Percentiles rank a stretch among this genome's conserved stretches.
phyloP scores from a whole-genome alignment of 2,797 vertebrate genomes.

The Sebastes kiyomatsui region DNA sequence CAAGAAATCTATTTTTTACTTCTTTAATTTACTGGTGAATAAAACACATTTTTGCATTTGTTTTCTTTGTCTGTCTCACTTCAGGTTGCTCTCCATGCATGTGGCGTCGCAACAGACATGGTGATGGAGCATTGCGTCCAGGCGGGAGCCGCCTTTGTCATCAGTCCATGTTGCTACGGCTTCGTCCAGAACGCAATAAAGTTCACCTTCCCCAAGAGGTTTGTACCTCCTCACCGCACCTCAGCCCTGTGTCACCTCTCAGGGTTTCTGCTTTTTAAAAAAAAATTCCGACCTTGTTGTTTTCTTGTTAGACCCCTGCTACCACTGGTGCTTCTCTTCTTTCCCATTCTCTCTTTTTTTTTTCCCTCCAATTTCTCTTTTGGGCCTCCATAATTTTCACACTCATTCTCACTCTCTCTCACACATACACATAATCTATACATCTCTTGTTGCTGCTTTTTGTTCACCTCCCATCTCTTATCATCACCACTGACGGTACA shows the following conservation, averaged over 20 bases:
- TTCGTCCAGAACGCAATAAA: slow-evolving; percentile 97
- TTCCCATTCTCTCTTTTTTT: background rate
- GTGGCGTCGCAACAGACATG: slow-evolving; percentile 98
- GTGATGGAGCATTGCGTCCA: slow-evolving; percentile 92
- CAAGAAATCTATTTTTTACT: background rate
- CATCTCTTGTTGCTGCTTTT: slow-evolving; percentile 16
- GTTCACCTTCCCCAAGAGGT: slow-evolving; percentile 95
- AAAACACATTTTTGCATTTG: background rate
- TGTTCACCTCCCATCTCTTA: slow-evolving; percentile 32
- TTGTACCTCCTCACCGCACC: slow-evolving; percentile 20
- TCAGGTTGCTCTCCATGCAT: slow-evolving; percentile 96
- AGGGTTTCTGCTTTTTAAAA: background rate
- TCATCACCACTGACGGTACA: slow-evolving; percentile 21
- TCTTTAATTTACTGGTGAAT: background rate
- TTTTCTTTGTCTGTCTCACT: background rate
- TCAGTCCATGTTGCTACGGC: slow-evolving; percentile 97
- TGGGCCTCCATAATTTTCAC: slow-evolving; percentile 3
- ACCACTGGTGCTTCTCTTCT: background rate
- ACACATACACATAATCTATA: background rate
- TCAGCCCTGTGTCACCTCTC: background rate
- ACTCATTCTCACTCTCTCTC: background rate
- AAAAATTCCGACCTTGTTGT: slow-evolving; percentile 17
- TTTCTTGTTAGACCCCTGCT: slow-evolving; percentile 17
- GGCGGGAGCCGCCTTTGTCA: slow-evolving; percentile 87
- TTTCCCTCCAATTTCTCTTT: background rate